Conservation (phyloP, 2,888 invertebrate species). For the Dolichomitus sp. region DNA sequence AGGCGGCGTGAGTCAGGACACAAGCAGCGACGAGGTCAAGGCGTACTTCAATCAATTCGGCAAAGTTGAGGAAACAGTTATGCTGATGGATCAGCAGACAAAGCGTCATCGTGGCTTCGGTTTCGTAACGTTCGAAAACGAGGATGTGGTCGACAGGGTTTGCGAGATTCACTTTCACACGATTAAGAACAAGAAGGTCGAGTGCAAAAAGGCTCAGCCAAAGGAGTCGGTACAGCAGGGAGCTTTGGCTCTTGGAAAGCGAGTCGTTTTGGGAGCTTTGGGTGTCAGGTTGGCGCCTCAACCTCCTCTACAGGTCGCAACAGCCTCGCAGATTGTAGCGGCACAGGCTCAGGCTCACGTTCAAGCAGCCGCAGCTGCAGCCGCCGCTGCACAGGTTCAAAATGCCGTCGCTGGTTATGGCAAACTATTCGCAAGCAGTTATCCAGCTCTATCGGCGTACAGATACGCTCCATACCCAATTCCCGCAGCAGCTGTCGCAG, state of each 20-base stretch:
- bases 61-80: slow-evolving; percentile 96
- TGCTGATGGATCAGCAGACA: slow-evolving; percentile 98
- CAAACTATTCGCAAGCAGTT: slow-evolving; percentile 89
- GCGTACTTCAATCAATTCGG: slow-evolving; percentile 97
- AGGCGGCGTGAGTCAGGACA: slow-evolving; percentile 97
- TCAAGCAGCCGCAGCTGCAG: slow-evolving; percentile 87
- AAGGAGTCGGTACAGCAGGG: slow-evolving; percentile 94
- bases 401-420: slow-evolving; percentile 90
- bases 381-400: slow-evolving; percentile 88
- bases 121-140: slow-evolving; percentile 96
- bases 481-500: slow-evolving; percentile 82
- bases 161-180: slow-evolving; percentile 97
- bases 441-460: slow-evolving; percentile 86
- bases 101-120: slow-evolving; percentile 97
- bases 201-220: slow-evolving; percentile 97
- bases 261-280: slow-evolving; percentile 91
- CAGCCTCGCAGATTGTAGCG: slow-evolving; percentile 86
- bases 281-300: slow-evolving; percentile 90
- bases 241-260: slow-evolving; percentile 90
- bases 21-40: slow-evolving; percentile 96
- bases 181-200: slow-evolving; percentile 96
- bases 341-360: slow-evolving; percentile 86
- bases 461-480: slow-evolving; percentile 83
- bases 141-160: slow-evolving; percentile 96
- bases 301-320: slow-evolving; percentile 89